Evolutionary conservation across 2,113 vertebrate species (phyloP).

Genomic region (Tyrannus savana): DNA sequence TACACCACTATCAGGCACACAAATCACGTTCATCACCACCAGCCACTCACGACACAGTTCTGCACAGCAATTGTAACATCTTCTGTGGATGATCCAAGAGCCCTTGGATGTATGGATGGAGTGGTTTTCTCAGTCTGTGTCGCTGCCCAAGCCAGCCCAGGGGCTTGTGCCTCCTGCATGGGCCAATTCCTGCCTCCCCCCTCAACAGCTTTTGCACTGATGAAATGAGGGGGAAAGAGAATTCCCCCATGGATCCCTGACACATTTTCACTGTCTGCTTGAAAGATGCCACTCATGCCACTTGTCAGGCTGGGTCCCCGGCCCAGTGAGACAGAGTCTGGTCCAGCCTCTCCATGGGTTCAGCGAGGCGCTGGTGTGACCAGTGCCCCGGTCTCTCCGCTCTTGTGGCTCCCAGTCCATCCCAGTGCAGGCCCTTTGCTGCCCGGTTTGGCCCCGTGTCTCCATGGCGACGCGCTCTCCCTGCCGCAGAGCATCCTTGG

Average conservation of each 20-base stretch:
- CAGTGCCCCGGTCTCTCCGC: background rate
- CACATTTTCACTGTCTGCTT: background rate
- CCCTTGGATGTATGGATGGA: too few species aligned
- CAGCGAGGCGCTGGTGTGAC: rapidly evolving
- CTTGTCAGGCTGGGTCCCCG: background rate
- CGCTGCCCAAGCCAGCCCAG: background rate
- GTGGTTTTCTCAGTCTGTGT: background rate
- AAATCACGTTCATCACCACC: rapidly evolving
- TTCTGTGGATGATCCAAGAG: background rate
- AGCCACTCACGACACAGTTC: background rate
- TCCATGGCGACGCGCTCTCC: slow-evolving; percentile 71
- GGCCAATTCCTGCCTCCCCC: background rate
- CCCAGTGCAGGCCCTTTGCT: background rate
- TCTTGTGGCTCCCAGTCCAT: slow-evolving; percentile 33
- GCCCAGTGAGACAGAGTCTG: background rate
- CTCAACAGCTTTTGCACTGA: background rate
- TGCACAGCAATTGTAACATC: background rate
- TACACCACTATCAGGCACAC: background rate
- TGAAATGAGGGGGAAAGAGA: background rate
- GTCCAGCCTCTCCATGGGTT: background rate
- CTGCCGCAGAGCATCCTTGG: slow-evolving; percentile 25
- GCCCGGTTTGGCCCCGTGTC: slow-evolving; percentile 53
- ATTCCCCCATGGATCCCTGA: background rate
- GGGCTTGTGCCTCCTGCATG: background rate
- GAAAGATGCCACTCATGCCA: background rate